Evolutionary conservation across 2,888 invertebrate species (phyloP).

Genomic region (Chrysodeixis includens): DNA sequence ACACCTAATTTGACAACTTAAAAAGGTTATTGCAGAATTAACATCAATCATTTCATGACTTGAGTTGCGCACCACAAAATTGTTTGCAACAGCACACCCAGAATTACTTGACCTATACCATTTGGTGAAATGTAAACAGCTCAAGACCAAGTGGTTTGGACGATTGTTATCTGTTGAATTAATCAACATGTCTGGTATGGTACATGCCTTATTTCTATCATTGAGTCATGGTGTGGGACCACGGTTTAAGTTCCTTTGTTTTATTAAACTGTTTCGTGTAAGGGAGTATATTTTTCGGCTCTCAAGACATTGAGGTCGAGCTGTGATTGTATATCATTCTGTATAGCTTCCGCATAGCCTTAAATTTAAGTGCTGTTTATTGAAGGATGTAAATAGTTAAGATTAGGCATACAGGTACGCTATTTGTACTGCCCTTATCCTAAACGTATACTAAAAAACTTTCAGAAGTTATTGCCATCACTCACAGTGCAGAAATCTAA

Average conservation of each 20-base stretch:
- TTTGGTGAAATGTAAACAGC: constrained; percentile 15
- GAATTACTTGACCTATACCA: constrained; percentile 19
- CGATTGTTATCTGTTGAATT: constrained; percentile 48
- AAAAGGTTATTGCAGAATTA: not conserved
- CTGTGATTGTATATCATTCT: not conserved
- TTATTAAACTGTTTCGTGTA: constrained; percentile 8
- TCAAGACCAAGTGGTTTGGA: constrained; percentile 30
- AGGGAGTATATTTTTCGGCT: not conserved
- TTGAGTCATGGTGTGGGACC: constrained; percentile 47
- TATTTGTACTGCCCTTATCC: too few relatives aligned
- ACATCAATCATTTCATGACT: constrained; percentile 20
- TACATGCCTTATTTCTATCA: constrained; percentile 45
- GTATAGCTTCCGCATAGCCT: not conserved
- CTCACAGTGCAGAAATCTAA: too few relatives aligned
- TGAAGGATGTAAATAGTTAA: not conserved
- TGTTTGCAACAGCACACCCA: constrained; percentile 29
- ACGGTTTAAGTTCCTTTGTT: constrained; percentile 36
- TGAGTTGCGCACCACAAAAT: constrained; percentile 15
- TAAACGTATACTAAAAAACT: too few relatives aligned
- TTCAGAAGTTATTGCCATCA: not conserved
- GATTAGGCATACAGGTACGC: too few relatives aligned
- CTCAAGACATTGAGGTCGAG: not conserved
- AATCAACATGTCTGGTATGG: constrained; percentile 45
- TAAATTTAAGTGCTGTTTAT: not conserved
- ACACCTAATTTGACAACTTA: not conserved